phyloP scores from a whole-genome alignment of 1,140 invertebrate genomes.

The Neodiprion fabricii region DNA sequence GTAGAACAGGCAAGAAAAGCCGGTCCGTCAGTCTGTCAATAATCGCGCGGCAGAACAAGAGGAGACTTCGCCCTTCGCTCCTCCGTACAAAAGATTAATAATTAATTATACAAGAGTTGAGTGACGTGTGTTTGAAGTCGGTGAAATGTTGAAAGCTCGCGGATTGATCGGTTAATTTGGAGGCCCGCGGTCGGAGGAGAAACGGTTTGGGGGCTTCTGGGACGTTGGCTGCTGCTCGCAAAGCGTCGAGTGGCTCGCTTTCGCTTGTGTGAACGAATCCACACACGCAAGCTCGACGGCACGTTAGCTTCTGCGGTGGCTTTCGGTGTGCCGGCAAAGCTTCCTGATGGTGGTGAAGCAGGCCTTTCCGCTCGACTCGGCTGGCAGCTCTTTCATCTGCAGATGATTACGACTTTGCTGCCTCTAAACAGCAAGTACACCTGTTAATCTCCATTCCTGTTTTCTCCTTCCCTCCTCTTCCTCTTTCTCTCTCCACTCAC shows the following conservation, averaged over 20 bases:
- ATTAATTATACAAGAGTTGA: constrained; percentile 54
- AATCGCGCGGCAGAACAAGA: constrained; percentile 24
- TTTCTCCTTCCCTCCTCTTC: constrained; percentile 14
- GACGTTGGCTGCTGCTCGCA: constrained; percentile 24
- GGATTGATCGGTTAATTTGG: constrained; percentile 61
- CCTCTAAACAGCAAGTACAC: constrained; percentile 30
- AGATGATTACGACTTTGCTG: constrained; percentile 54
- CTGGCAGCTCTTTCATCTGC: constrained; percentile 62
- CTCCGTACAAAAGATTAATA: constrained; percentile 35
- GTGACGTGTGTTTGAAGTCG: constrained; percentile 55
- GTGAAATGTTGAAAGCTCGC: constrained; percentile 38
- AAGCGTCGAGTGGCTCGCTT: constrained; percentile 48
- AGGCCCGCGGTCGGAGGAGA: constrained; percentile 42
- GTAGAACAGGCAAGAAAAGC: constrained; percentile 23
- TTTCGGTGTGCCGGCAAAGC: constrained; percentile 35
- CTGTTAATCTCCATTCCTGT: constrained; percentile 23
- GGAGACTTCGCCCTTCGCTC: constrained; percentile 5
- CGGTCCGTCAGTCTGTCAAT: constrained; percentile 35
- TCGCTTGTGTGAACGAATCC: neutral
- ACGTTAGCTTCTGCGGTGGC: constrained; percentile 25
- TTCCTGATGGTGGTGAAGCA: constrained; percentile 25
- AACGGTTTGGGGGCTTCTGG: constrained; percentile 18
- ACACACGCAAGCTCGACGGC: neutral
- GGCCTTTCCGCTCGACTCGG: constrained; percentile 53
- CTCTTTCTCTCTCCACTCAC: constrained; percentile 1